Evolutionary conservation across 2,888 invertebrate genomes (phyloP), one percentile per base, ranked within the genome.

Genomic region (Philaethria dido): DNA sequence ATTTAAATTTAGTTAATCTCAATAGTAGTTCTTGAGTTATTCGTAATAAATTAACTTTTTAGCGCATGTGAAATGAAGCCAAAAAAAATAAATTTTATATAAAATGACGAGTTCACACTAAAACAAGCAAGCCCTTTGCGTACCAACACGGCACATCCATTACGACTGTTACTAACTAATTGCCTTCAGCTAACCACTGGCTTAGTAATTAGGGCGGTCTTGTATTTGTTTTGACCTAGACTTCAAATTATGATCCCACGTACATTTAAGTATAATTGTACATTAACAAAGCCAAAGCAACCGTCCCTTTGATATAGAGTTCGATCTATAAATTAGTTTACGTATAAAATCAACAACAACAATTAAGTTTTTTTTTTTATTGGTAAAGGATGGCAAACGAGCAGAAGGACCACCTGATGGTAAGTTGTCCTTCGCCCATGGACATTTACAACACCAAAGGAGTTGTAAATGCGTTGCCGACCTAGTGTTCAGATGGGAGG

Each of bases 181-280:
- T 42, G 25, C 57, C 42, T 57, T 3, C 4, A 57, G n/a, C 39
- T 11, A 57, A 57, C 5, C n/a, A 8, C 52, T 52, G 9, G 25
- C 3, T 8, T 29, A 29, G 29, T 52, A 52, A 29, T 52, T 29
- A n/a, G 29, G 47, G 20, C 13, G 33, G 16, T 33, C 18, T 18
- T 54, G 2, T 54, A 36, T 54, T 13, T 36, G 33, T 36, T 54
- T 54, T 4, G 3, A 20, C 33, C 33, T 54, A 36, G 13, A 6
- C 55, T 36, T 55, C 8, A 55, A 55, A 39, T 55, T 55, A 39
- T 55, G 8, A 55, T 55, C 14, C 36, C 54, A 20, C 33, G 2
- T 14, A 36, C 8, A 55, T 55, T 54, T 13, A 33, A 33, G 11
- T 11, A 13, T 54, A 54, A 54, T 18, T 54, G 5, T 33, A 54